phyloP scores from a whole-genome alignment of 2,797 vertebrate species.

The Tachyglossus aculeatus region DNA sequence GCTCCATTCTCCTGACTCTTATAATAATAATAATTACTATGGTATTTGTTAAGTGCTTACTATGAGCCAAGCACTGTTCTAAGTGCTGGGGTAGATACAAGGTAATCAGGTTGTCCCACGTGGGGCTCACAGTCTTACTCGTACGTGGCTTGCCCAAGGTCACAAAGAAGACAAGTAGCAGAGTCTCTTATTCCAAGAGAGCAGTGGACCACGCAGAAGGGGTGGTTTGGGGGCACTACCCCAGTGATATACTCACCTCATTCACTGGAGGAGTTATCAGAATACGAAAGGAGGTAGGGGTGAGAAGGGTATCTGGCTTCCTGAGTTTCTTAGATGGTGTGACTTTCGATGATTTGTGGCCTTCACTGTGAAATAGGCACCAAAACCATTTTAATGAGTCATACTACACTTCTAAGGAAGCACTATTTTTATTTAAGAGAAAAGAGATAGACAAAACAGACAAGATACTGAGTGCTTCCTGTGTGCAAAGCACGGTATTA shows the following conservation, averaged over 20 bases:
- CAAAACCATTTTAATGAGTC: background rate
- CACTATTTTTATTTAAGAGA: background rate
- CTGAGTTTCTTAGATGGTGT: background rate
- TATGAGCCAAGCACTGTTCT: no score
- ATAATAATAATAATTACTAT: no score
- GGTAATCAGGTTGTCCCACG: no score
- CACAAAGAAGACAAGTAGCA: no score
- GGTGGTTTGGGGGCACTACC: background rate
- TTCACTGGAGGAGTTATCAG: conserved; percentile 25
- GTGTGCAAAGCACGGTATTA: no score
- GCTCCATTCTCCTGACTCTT: no score
- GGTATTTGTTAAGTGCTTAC: no score
- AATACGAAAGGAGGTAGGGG: background rate
- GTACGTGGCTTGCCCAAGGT: no score
- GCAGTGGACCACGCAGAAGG: no score
- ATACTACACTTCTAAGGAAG: background rate
- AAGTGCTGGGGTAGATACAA: no score
- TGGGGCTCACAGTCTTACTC: no score
- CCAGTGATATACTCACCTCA: conserved; percentile 36
- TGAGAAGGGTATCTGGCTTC: conserved; percentile 34
- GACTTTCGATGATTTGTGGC: conserved; percentile 30
- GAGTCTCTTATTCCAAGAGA: no score
- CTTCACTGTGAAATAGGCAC: conserved; percentile 30
- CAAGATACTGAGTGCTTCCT: background rate
- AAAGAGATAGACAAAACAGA: background rate